These are phyloP conservation scores for Scrobipalpa atriplicella DNA, from an alignment of 2,888 invertebrate genomes.

Conservation along the genomic window DNA sequence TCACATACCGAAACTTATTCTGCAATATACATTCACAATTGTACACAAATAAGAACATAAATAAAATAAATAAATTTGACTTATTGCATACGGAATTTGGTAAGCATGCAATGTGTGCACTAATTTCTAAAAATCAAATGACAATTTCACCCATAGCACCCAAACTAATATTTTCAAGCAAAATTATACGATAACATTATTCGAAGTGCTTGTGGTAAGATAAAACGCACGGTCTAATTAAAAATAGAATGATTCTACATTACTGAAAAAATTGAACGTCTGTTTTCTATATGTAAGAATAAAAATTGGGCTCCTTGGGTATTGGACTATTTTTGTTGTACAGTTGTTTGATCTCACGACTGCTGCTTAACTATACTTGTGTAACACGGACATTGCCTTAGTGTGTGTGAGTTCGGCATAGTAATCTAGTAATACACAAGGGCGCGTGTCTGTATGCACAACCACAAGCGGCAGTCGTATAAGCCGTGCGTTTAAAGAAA, in stretches of 20 bases:
- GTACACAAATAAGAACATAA: conserved; percentile 41
- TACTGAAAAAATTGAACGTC: too few relatives aligned
- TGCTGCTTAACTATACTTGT: too few relatives aligned
- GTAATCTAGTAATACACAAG: too few relatives aligned
- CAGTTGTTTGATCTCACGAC: too few relatives aligned
- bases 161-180: background rate
- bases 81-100: background rate
- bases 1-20: conserved; percentile 83
- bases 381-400: too few relatives aligned
- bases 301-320: background rate
- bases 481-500: too few relatives aligned
- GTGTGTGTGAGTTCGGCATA: too few relatives aligned
- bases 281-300: too few relatives aligned
- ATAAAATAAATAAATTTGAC: conserved; percentile 29
- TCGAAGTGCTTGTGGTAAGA: too few relatives aligned
- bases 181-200: too few relatives aligned
- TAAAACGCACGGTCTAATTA: background rate
- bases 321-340: background rate
- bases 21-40: conserved; percentile 79
- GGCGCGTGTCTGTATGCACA: too few relatives aligned
- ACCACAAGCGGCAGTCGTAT: too few relatives aligned
- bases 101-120: background rate
- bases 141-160: background rate
- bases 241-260: background rate
- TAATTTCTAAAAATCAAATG: background rate